Conservation (phyloP, 35 echinoderm and acorn worm species). For the Heliocidaris tuberculata region DNA sequence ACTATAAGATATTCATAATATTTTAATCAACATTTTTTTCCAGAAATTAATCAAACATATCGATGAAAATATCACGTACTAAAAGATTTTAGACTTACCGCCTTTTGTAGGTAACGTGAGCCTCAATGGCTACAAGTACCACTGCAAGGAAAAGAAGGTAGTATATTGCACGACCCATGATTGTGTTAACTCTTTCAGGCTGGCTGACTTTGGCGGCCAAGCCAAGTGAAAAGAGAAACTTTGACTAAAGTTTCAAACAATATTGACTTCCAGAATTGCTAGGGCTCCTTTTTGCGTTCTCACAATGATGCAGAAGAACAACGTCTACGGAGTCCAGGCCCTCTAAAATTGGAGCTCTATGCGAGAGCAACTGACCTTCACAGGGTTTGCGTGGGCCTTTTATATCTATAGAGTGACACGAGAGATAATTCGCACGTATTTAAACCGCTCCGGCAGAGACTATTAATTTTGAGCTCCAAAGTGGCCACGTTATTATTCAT, state of each 20-base stretch:
- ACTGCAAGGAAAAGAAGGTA: neutral
- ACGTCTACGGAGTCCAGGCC: neutral
- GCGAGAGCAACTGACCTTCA: neutral
- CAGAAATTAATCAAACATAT: too few species aligned
- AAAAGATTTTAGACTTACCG: neutral
- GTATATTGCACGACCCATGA: constrained; percentile 32
- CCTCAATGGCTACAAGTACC: neutral
- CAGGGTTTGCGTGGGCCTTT: neutral
- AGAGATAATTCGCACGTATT: too few species aligned
- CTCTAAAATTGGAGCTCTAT: neutral
- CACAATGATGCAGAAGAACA: neutral
- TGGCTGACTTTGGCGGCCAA: neutral
- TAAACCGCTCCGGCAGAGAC: too few species aligned
- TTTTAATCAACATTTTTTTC: too few species aligned
- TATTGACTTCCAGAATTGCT: neutral
- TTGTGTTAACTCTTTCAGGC: constrained; percentile 8
- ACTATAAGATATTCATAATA: too few species aligned
- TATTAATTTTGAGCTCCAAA: too few species aligned
- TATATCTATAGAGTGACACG: neutral
- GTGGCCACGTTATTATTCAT: too few species aligned
- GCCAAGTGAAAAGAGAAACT: neutral
- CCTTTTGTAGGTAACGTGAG: constrained; percentile 18
- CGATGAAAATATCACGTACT: too few species aligned
- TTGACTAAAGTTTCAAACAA: neutral
- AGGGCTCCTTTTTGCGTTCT: neutral